phyloP scores from a whole-genome alignment of 2,797 vertebrate species.

The Pitangus sulphuratus region DNA sequence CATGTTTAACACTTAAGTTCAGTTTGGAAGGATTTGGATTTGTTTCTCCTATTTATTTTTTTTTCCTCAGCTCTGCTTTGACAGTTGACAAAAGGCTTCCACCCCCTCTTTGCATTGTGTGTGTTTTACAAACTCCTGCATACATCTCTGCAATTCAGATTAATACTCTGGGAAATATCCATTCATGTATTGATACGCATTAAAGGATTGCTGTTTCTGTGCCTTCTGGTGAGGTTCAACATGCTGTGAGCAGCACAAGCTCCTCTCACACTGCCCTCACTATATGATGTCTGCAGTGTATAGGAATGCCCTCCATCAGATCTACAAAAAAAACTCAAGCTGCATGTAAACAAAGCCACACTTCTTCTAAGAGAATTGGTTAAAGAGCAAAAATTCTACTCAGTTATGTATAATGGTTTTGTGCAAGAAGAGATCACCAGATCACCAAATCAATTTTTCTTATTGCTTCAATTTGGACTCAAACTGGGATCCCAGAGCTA shows the following conservation, averaged over 20 bases:
- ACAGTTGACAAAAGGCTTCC: slow-evolving; percentile 21
- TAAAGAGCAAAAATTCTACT: background rate
- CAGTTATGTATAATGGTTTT: background rate
- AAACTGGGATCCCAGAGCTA: background rate
- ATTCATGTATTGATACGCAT: background rate
- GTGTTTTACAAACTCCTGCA: background rate
- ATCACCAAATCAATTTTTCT: background rate
- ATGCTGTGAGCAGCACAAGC: background rate
- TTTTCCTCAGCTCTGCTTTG: background rate
- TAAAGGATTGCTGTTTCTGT: background rate
- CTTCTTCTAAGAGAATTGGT: background rate
- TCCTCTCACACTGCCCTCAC: background rate
- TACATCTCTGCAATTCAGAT: background rate
- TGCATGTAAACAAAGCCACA: background rate
- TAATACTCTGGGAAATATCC: slow-evolving; percentile 19
- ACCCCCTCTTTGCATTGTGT: background rate
- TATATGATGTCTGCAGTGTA: background rate
- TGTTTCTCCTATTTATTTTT: background rate
- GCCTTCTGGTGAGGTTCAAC: background rate
- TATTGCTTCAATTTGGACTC: background rate
- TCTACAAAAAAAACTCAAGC: background rate
- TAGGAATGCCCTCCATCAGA: background rate
- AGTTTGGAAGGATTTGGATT: slow-evolving; percentile 25
- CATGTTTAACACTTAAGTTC: slow-evolving; percentile 61
- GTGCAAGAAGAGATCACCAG: background rate